These are phyloP conservation scores for Chaetorhynchus papuensis DNA, from an alignment of 2,113 vertebrate genomes.

Conservation along the genomic window DNA sequence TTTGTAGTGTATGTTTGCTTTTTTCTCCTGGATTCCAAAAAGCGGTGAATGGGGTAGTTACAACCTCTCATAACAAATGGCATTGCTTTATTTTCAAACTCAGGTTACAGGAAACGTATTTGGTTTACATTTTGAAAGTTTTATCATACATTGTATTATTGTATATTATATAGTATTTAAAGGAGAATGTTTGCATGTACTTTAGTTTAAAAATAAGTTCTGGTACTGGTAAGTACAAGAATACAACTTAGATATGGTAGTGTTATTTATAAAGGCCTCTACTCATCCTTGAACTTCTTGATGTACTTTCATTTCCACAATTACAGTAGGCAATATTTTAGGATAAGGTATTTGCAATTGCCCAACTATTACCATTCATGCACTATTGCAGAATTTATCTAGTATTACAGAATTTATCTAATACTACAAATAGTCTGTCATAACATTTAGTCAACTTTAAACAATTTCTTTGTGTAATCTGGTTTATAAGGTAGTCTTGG, in stretches of 20 bases:
- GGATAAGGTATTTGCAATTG: not conserved
- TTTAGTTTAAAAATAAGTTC: not conserved
- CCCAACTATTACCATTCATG: not conserved
- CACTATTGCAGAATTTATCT: not conserved
- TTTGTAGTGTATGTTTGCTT: not conserved
- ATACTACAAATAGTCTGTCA: not conserved
- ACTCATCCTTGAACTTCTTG: not conserved
- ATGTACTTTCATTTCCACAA: not conserved
- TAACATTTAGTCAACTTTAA: not conserved
- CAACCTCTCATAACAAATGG: not conserved
- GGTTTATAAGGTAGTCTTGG: not conserved
- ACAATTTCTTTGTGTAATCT: not conserved
- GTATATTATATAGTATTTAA: not conserved
- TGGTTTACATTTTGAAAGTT: not conserved
- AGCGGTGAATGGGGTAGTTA: not conserved
- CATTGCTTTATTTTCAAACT: not conserved
- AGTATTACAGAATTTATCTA: not conserved
- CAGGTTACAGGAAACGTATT: not conserved
- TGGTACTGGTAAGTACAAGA: not conserved
- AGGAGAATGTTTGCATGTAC: not conserved
- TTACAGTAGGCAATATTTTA: not conserved
- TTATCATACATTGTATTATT: not conserved
- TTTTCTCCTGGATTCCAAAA: not conserved
- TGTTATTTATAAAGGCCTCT: not conserved
- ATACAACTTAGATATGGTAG: not conserved